Evolutionary conservation across 2,888 invertebrate genomes (phyloP), one percentile per base, ranked within the genome.

Genomic region (Hipparchia semele): DNA sequence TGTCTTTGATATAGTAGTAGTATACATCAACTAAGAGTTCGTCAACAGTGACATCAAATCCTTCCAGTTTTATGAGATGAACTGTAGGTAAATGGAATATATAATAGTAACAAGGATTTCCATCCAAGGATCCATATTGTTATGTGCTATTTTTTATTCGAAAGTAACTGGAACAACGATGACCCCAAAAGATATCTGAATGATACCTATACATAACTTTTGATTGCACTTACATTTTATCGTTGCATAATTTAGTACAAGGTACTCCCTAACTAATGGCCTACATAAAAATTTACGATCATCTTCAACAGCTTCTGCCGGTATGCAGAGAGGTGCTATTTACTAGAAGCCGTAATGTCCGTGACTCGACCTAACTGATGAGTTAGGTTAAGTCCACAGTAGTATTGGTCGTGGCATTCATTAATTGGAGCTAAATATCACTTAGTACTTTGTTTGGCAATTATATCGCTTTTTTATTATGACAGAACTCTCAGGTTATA

Each of bases 251-350:
- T 81, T 75, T 72, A 72, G 76, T 53, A 80, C 75, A 73, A 75
- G 8, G 78, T 80, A 80, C 78, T 81, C 77, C 77, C 79, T 81
- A 83, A 54, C 59, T 68, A 71, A 84, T 82, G 79, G 79, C 80
- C 79, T 79, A 81, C 84, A 84, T 90, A 86, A 88, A 89, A 86
- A 74, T 87, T 88, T 80, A 89, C 85, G 86, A 86, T 83, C 84
- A 83, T 87, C 84, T 85, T 83, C 79, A 82, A 80, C 79, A 77
- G 81, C n/a, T 53, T 12, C 81, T 79, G 82, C 80, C 79, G 78
- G 76, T 66, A 3, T 58, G 8, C 58, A 58, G 58, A 58, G 58
- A 58, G 58, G 13, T 13, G 58, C 58, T 3, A 13, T 58, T 7
- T 58, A 13, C 23, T 58, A 58, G 58, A 58, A 13, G 58, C 13